These are phyloP conservation scores for Drosophila lacertosa DNA, from an alignment of 1,140 invertebrate genomes.

Conservation along the genomic window DNA sequence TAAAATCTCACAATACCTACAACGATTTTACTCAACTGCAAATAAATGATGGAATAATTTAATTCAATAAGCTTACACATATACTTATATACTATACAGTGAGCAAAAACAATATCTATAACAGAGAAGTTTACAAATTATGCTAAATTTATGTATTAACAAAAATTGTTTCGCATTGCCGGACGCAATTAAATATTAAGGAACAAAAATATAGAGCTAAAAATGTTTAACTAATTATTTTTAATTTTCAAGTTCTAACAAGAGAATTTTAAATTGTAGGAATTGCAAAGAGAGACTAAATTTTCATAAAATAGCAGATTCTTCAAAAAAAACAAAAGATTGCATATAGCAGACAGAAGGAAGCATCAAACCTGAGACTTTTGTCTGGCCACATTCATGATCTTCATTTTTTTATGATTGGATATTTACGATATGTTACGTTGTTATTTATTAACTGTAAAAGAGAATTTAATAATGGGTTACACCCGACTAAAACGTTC, in stretches of 20 bases:
- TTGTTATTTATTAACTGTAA: too few species aligned
- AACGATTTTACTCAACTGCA: slow-evolving; percentile 5
- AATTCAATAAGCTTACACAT: slow-evolving; percentile 55
- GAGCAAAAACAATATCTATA: slow-evolving; percentile 29
- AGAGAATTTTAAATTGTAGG: not conserved
- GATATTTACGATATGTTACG: too few species aligned
- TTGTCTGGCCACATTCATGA: too few species aligned
- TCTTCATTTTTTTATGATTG: too few species aligned
- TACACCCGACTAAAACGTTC: too few species aligned
- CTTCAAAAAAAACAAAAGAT: too few species aligned
- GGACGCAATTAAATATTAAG: not conserved
- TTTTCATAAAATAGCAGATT: too few species aligned
- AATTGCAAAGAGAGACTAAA: too few species aligned
- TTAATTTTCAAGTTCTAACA: too few species aligned
- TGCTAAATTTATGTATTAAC: slow-evolving; percentile 12
- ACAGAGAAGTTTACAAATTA: slow-evolving; percentile 23
- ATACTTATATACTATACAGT: slow-evolving; percentile 35
- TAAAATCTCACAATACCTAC: slow-evolving; percentile 33
- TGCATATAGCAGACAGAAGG: too few species aligned
- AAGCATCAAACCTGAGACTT: too few species aligned
- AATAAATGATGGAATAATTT: slow-evolving; percentile 46
- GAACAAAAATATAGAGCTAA: not conserved
- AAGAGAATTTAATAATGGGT: too few species aligned
- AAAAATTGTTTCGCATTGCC: not conserved
- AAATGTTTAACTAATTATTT: not conserved